Evolutionary conservation across 2,113 vertebrate genomes (phyloP).

Genomic region (Pseudorhombus dupliciocellatus): DNA sequence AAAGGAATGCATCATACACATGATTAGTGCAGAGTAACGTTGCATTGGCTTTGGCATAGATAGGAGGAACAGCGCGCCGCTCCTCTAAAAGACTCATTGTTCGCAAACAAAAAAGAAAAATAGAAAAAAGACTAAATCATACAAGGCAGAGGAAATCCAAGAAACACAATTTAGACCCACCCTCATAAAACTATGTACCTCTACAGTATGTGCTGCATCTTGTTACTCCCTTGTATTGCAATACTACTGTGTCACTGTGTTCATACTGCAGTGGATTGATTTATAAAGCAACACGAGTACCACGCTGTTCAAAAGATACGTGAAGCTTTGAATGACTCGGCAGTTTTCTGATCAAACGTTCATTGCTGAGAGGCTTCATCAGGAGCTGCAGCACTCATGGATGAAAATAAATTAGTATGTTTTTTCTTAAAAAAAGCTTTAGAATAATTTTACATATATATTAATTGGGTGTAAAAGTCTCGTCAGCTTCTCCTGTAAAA

Average conservation of each 20-base stretch:
- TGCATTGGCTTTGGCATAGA: slow-evolving; percentile 78
- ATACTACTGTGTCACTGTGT: slow-evolving; percentile 41
- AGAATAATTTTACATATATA: slow-evolving; percentile 82
- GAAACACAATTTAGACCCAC: slow-evolving; percentile 48
- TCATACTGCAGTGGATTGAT: slow-evolving; percentile 38
- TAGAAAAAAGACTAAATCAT: slow-evolving; percentile 9
- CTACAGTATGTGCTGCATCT: slow-evolving; percentile 42
- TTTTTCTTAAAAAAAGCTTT: slow-evolving; percentile 66
- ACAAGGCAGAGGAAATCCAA: slow-evolving; percentile 39
- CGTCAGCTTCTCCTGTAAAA: slow-evolving; percentile 83
- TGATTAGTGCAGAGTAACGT: slow-evolving; percentile 78
- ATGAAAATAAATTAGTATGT: slow-evolving; percentile 83
- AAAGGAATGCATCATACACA: slow-evolving; percentile 70
- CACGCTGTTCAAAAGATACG: slow-evolving; percentile 44
- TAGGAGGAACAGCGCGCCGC: slow-evolving; percentile 37
- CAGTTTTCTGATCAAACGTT: slow-evolving; percentile 46
- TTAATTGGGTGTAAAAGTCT: slow-evolving; percentile 79
- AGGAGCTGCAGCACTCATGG: slow-evolving; percentile 55
- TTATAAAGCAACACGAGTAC: slow-evolving; percentile 56
- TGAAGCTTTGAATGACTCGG: slow-evolving; percentile 43
- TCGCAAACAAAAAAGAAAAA: slow-evolving; percentile 32
- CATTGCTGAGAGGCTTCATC: slow-evolving; percentile 48
- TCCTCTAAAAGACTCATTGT: slow-evolving; percentile 42
- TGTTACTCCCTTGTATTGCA: slow-evolving; percentile 27
- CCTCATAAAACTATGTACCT: slow-evolving; percentile 50